Base-by-base conservation (phyloP, 2,113 vertebrate genomes). In the Campylorhamphus procurvoides region DNA sequence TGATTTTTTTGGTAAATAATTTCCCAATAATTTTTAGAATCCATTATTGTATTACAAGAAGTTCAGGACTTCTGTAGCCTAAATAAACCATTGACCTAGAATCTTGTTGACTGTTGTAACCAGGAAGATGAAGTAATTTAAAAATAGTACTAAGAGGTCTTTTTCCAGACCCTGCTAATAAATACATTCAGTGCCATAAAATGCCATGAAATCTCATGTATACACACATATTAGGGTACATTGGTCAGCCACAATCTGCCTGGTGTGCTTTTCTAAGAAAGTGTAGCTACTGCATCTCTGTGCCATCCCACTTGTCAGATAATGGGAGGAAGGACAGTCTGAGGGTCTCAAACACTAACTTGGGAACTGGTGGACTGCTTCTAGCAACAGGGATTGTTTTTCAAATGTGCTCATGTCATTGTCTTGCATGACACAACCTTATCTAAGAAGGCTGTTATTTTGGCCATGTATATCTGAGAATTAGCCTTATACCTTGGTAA, bases 401-500 rank as follows among this genome's bases (percentile, higher is more conserved):
- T 25, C 55, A 77, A 0, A 12, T 39, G 12, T 33, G 6, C 40
- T 83, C 29, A 22, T 0, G 1, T 72, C 49, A 8, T 31, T 59
- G 28, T 6, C 66, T 42, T 27, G 11, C 19, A 6, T 58, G 59
- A 33, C 27, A 49, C 46, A 60, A 40, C 14, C 7, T 5, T 39
- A 29, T 18, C 29, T 50, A 14, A 1, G 1, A 49, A 83, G 12
- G 22, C 0, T 0, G 2, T 0, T 5, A 59, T 63, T 56, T 55
- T 50, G 15, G 9, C 24, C 13, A 1, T 3, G 2, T n/a, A 11
- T 14, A 10, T 44, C 63, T 64, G 17, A 62, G 52, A 59, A 47
- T 24, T 3, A 29, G 17, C 27, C 29, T 56, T 63, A 39, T 6
- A 16, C 29, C 20, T 22, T 28, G 23, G 31, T 42, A 72, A 20